Conservation (phyloP, 2,113 vertebrate species). For the Pardalotus punctatus region DNA sequence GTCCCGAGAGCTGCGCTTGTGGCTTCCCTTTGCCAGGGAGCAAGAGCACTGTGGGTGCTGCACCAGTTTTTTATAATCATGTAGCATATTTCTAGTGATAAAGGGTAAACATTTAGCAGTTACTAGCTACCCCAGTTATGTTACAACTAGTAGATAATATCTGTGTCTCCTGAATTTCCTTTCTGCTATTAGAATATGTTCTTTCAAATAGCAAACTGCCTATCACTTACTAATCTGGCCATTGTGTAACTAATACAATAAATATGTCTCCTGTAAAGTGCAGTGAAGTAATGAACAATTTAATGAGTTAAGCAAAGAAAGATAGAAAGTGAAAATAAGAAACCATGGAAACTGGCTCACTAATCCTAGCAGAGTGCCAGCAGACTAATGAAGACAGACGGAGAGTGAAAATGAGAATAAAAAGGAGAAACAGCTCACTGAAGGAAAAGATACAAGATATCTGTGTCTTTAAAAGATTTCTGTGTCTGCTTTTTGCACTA, state of each 20-base stretch:
- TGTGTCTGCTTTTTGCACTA: not conserved
- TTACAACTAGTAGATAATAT: conserved; percentile 66
- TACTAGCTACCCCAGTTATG: conserved; percentile 31
- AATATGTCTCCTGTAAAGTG: conserved; percentile 76
- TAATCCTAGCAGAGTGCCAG: conserved; percentile 70
- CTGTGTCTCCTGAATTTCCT: conserved; percentile 61
- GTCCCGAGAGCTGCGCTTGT: not conserved
- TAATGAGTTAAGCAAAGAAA: conserved; percentile 75
- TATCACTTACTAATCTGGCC: conserved; percentile 72
- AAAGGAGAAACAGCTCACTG: conserved; percentile 34
- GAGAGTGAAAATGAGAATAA: conserved; percentile 69
- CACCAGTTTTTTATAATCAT: not conserved
- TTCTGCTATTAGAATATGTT: conserved; percentile 61
- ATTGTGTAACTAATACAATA: conserved; percentile 76
- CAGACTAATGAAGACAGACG: conserved; percentile 72
- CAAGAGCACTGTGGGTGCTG: not conserved
- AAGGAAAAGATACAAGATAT: conserved; percentile 23
- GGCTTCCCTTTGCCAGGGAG: not conserved
- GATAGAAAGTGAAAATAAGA: conserved; percentile 77
- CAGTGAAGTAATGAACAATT: conserved; percentile 73
- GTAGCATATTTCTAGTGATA: conserved; percentile 26
- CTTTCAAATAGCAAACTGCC: conserved; percentile 64
- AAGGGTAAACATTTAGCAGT: conserved; percentile 31
- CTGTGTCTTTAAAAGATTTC: conserved; percentile 29
- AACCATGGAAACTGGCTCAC: conserved; percentile 73